Evolutionary conservation across 1,140 invertebrate species (phyloP), one percentile per base, ranked within the genome.

Genomic region (Papilio polyxenes): DNA sequence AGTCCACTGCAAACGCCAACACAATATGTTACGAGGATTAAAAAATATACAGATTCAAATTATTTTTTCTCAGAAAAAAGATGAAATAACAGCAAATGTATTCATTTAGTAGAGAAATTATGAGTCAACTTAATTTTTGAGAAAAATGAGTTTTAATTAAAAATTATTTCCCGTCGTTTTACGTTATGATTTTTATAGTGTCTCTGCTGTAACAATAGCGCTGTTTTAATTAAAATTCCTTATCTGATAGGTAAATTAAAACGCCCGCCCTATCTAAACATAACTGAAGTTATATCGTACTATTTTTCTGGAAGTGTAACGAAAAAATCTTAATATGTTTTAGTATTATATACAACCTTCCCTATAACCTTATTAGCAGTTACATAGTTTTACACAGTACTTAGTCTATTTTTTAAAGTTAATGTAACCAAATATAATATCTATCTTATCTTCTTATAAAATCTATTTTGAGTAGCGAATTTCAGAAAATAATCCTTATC

Each of bases 281-380:
- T 20, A 51, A 77, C 49, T 77, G 75, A 77, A 77, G 37, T 77
- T 77, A 56, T 56, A 53, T 23, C 20, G 75, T 76, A 13, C 23
- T 65, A 51, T 77, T 31, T 76, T 59, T 59, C 31, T 69, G 40
- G 9, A 37, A 49, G 40, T 80, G n/a, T 11, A 80, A 69, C n/a
- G n/a, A 69, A 80, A 80, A 80, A 80, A 80, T 8, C 37, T 65
- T 80, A 20, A 62, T 31, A 80, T 48, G 1, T 80, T 31, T 65
- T 44, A 69, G n/a, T 69, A 23, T 80, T 56, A 31, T 31, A 31
- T 31, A 80, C 78, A 20, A 48, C 20, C 5, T n/a, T 69, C 78
- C 49, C 78, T 69, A 17, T 31, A 40, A 40, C 78, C 78, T 80
- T 69, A 80, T 80, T 80, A 80, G 78, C 78, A 80, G 78, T 80